These are phyloP conservation scores for Caranx melampygus DNA, from an alignment of 2,113 vertebrate genomes.

Conservation along the genomic window DNA sequence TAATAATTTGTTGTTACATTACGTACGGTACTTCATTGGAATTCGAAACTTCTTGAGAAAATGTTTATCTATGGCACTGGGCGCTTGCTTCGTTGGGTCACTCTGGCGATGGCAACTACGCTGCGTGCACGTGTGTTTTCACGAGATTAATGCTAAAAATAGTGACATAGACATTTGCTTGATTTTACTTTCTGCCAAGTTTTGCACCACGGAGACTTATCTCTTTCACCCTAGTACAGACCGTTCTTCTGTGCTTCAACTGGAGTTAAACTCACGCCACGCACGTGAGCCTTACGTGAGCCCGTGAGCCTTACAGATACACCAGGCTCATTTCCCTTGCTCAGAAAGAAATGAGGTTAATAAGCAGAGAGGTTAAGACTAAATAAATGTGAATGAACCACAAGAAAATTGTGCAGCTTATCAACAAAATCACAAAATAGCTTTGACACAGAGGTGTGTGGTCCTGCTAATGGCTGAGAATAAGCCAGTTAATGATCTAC, in stretches of 20 bases:
- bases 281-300: neutral
- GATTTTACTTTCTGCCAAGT: neutral
- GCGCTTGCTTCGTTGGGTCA: neutral
- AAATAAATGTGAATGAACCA: slow-evolving; percentile 43
- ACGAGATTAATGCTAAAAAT: neutral
- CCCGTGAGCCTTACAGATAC: neutral
- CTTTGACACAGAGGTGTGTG: slow-evolving; percentile 1
- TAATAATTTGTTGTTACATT: neutral
- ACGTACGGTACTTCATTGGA: neutral
- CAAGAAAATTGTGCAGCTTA: slow-evolving; percentile 15
- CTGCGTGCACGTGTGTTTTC: neutral
- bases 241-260: neutral
- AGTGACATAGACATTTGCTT: neutral
- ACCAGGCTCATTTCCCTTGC: neutral
- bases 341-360: neutral
- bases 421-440: slow-evolving; percentile 50
- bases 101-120: neutral
- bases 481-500: slow-evolving; percentile 10
- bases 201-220: neutral
- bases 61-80: neutral
- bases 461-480: slow-evolving; percentile 51
- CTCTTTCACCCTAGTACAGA: neutral
- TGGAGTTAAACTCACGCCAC: neutral
- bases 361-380: neutral
- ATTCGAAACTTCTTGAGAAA: slow-evolving; percentile 28